Base-by-base conservation (phyloP, 2,888 invertebrate species). In the Craniophora ligustri region DNA sequence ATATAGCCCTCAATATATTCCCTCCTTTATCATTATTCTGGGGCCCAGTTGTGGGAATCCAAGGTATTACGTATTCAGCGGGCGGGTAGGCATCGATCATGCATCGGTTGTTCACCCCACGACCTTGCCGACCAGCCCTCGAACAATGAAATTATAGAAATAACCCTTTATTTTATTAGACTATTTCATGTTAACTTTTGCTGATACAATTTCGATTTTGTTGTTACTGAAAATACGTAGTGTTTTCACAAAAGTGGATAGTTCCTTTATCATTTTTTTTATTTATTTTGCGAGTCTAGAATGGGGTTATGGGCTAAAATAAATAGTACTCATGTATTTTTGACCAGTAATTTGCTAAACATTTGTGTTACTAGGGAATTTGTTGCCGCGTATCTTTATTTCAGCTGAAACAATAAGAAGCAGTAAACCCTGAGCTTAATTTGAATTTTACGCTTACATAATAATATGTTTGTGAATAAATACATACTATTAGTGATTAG, bases 31-130 rank as follows among this genome's bases (percentile, higher is more conserved):
- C 57, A 41, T 62, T 66, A 57, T n/a, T 44, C 56, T 38, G 50
- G 64, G 48, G 31, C 36, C 47, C 60, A 62, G 55, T 32, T 55
- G 58, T 70, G 60, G 46, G 54, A 58, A 65, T 61, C 59, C 71
- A 48, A 61, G 67, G 46, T 60, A 81, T 81, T 82, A 79, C 63
- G 65, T 74, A 82, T 79, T 80, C 81, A 75, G 60, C 64, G 51
- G 40, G 62, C 41, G 64, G 65, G 64, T 31, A n/a, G 51, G 70
- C 78, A 85, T 85, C 83, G 86, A 84, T 86, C 85, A 82, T 78
- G 76, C 80, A 81, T 75, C 75, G 82, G 78, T 76, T 75, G 72
- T 75, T 83, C 76, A 82, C 73, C 78, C 69, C 40, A 41, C 67
- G 80, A 76, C 79, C 79, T 81, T 81, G 40, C 50, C 36, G 53